Percentiles rank a stretch among this genome's conserved stretches.
phyloP scores from a whole-genome alignment of 2,888 invertebrate species.

The Heteromurus nitidus region DNA sequence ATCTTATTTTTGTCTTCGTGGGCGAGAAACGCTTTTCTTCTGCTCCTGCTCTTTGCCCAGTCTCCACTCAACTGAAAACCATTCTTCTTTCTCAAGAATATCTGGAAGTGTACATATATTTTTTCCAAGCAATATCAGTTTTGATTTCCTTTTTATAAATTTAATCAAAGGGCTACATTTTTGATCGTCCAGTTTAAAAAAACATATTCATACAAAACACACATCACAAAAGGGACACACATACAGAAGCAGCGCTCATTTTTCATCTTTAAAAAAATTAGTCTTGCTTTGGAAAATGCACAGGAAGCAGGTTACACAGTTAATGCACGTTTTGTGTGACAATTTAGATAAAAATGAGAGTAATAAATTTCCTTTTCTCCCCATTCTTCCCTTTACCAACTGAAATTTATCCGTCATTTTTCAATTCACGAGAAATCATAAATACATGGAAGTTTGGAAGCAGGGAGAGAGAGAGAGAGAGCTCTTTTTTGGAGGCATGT shows the following conservation, averaged over 20 bases:
- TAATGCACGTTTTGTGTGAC: slow-evolving; percentile 28
- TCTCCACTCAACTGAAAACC: not conserved
- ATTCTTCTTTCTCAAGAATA: not conserved
- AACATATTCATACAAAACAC: too few species aligned
- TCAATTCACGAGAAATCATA: slow-evolving; percentile 47
- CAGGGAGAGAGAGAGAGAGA: not conserved
- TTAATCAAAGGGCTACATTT: slow-evolving; percentile 50
- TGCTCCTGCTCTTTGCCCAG: too few species aligned
- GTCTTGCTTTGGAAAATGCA: not conserved
- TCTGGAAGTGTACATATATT: too few species aligned
- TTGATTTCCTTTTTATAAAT: slow-evolving; percentile 44
- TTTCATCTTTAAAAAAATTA: too few species aligned
- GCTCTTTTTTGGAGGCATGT: not conserved
- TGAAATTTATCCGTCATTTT: slow-evolving; percentile 63
- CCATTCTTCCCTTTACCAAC: slow-evolving; percentile 15
- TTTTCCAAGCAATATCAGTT: slow-evolving; percentile 58
- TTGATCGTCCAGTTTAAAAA: slow-evolving; percentile 18
- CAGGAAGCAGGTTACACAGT: slow-evolving; percentile 46
- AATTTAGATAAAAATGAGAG: slow-evolving; percentile 33
- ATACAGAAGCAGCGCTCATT: too few species aligned
- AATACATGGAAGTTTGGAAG: not conserved
- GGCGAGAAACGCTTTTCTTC: too few species aligned
- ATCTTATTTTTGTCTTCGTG: slow-evolving; percentile 39
- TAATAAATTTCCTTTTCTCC: slow-evolving; percentile 42
- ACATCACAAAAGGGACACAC: not conserved